Evolutionary conservation across 2,797 vertebrate genomes (phyloP).

Genomic region (Hemitrygon akajei): DNA sequence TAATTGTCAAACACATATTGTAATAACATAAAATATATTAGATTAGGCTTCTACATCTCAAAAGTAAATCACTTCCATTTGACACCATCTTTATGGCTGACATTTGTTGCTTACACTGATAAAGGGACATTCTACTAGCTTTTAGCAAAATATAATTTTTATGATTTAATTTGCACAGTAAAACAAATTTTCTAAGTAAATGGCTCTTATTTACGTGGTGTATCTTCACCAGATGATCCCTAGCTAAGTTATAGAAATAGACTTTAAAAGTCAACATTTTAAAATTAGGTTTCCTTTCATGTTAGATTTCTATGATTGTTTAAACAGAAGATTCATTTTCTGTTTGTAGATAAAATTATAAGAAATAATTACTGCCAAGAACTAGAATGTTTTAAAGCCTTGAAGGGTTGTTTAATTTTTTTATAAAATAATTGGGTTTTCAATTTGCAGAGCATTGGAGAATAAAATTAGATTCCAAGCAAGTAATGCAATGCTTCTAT

Average conservation of each 20-base stretch:
- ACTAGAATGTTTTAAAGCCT: background rate
- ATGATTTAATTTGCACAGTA: background rate
- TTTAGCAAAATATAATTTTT: background rate
- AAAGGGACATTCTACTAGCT: background rate
- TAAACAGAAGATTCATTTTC: background rate
- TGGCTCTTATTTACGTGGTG: background rate
- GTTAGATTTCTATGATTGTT: background rate
- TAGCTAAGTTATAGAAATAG: background rate
- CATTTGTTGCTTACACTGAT: background rate
- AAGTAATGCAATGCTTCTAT: background rate
- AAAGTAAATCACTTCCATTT: too few species aligned
- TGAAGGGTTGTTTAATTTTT: background rate
- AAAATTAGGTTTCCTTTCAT: background rate
- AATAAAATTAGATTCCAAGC: background rate
- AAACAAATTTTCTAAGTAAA: background rate
- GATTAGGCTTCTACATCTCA: too few species aligned
- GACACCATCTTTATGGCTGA: too few species aligned
- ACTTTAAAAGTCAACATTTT: background rate
- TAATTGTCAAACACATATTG: too few species aligned
- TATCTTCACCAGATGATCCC: background rate
- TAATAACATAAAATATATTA: too few species aligned
- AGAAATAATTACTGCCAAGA: background rate
- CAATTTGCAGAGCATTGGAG: background rate
- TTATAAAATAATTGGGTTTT: background rate
- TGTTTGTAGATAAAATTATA: background rate